Base-by-base conservation (phyloP, 1,140 invertebrate genomes). In the Polypedilum vanderplanki region DNA sequence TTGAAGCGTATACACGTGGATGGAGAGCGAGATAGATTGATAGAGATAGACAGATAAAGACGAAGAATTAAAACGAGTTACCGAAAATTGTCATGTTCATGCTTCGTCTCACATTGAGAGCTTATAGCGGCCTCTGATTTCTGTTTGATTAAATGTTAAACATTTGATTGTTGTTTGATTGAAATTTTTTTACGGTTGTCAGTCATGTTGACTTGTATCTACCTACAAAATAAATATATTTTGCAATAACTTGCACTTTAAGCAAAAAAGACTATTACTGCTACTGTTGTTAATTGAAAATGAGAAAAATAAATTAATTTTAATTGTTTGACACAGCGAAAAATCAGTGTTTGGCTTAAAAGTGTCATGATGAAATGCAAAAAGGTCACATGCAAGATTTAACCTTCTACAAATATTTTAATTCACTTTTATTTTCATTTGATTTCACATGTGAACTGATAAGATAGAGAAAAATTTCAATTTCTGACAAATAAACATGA, bases 31-130 rank as follows among this genome's bases (percentile, higher is more conserved):
- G 46, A 57, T 57, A n/a, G 46, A 57, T 15, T 9, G 46, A 57
- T 33, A 33, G 24, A 33, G 24, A 33, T 33, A 33, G 24, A 33
- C 24, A 3, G 1, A 33, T 33, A 33, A 33, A 33, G 24, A 33
- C 24, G 24, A 33, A 33, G 24, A 33, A 33, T 33, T 33, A 33
- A 46, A 4, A 57, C 46, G n/a, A 57, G 46, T 57, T 57, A 57
- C 46, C 46, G 46, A 57, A 70, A 70, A 70, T 70, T 70, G 65
- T 70, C 65, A 70, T 70, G 65, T 70, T 70, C 20, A 70, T 70
- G 65, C 65, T 70, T 18, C 17, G 20, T 70, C 65, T 70, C 65
- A 70, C 65, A 70, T 57, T 9, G 46, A 57, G 46, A 15, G 10
- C n/a, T 15, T 57, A 57, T 33, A 57, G 46, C 46, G 46, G 46